Percentiles rank a stretch among this genome's conserved stretches.
These are phyloP conservation scores for Propithecus deckenii DNA, from an alignment of 2,797 vertebrate species.

Conservation along the genomic window DNA sequence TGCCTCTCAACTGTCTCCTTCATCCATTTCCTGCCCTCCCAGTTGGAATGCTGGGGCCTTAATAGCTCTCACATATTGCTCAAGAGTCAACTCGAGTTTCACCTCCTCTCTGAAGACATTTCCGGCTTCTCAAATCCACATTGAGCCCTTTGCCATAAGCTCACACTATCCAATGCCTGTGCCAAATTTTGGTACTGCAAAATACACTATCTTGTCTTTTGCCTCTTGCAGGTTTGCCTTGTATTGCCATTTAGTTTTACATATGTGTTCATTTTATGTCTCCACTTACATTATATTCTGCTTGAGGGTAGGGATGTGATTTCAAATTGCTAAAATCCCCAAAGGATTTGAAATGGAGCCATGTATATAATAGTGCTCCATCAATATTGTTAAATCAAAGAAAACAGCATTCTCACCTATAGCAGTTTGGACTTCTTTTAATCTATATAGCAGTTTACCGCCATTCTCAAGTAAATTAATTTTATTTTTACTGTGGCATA, in stretches of 20 bases:
- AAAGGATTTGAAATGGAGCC: background rate
- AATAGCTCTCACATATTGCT: background rate
- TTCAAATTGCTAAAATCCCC: conserved; percentile 27
- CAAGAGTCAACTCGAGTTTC: background rate
- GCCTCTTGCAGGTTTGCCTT: background rate
- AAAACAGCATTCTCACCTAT: background rate
- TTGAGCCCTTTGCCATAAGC: background rate
- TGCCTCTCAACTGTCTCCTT: background rate
- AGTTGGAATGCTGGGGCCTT: accelerated
- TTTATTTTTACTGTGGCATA: conserved; percentile 40
- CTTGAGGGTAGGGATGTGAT: background rate
- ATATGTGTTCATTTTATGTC: background rate
- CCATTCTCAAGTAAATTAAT: conserved; percentile 41
- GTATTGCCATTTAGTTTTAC: background rate
- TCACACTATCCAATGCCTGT: background rate
- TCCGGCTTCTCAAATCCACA: background rate
- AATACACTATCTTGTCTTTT: background rate
- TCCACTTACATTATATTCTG: background rate
- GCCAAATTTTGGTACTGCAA: background rate
- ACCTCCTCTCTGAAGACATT: background rate
- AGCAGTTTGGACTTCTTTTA: background rate
- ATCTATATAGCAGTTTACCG: background rate
- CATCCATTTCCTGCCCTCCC: background rate
- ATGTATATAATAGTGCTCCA: background rate
- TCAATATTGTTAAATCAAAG: background rate